Base-by-base conservation (phyloP, 2,888 invertebrate genomes). In the Serrognathus titanus region DNA sequence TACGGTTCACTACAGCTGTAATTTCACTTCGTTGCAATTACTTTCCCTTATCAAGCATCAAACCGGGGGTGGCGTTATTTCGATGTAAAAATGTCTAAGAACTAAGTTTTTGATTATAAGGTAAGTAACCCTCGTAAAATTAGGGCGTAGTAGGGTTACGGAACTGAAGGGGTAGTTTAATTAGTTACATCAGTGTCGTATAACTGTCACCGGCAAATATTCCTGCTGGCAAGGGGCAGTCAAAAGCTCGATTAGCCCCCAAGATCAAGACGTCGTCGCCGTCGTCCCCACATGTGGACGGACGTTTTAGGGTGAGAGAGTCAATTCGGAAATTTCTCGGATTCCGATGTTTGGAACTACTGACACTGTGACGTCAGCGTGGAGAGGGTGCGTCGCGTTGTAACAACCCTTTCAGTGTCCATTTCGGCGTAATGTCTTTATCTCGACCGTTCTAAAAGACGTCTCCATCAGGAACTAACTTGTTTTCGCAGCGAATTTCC, bases 151-250 rank as follows among this genome's bases (percentile, higher is more conserved):
- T 43, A 10, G 13, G 43, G 43, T 43, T 20, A 13, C 20, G 8
- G 13, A 10, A 20, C 43, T 43, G 13, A 20, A 43, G 43, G 51
- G 55, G 53, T 47, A 36, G 36, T 55, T 55, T 55, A 55, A 55
- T 55, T 55, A 55, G 55, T 55, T 51, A 16, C 53, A 55, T 54
- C 24, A 24, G 51, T 45, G 55, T 52, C 55, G 51, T 54, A 55
- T 55, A 53, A 43, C 55, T 53, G 55, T 55, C 55, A 36, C 43
- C 13, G 36, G 43, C 55, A 53, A n/a, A 12, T 43, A 43, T 16
- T 43, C 43, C 10, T 43, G 43, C 43, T 5, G 43, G 20, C 16
- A 43, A 31, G 24, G 6, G 24, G 24, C 24, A 31, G 24, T 31
- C 24, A 31, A 31, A 31, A 31, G 24, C 24, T 31, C 24, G 24